Conservation (phyloP, 2,113 vertebrate species). For the Clarias batrachus region DNA sequence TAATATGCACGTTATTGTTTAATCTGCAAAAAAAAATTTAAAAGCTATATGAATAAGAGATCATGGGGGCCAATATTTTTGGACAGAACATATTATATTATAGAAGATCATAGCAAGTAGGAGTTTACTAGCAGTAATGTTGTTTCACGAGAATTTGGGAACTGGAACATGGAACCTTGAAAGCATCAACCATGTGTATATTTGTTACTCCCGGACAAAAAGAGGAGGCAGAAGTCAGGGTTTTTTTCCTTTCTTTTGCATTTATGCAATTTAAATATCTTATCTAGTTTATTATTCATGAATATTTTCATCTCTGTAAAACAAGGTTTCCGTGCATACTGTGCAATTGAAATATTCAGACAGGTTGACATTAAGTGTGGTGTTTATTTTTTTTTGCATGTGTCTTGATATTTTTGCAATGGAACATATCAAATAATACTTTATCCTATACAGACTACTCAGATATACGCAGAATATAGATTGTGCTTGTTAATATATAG, state of each 20-base stretch:
- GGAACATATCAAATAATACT: not conserved
- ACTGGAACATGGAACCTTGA: not conserved
- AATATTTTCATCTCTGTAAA: not conserved
- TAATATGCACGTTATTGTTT: not conserved
- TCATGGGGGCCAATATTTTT: not conserved
- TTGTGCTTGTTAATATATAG: not conserved
- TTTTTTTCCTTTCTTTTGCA: not conserved
- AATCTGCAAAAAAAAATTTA: not conserved
- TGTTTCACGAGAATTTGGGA: not conserved
- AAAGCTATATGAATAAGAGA: not conserved
- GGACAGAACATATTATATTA: not conserved
- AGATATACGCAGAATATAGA: not conserved
- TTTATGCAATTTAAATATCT: not conserved
- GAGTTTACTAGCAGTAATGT: not conserved
- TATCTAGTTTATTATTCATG: not conserved
- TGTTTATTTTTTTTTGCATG: not conserved
- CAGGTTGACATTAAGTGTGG: not conserved
- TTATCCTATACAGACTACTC: not conserved
- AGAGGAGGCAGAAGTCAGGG: too few relatives aligned
- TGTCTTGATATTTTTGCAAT: not conserved
- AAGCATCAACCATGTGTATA: not conserved
- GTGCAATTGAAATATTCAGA: not conserved
- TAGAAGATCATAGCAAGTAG: not conserved
- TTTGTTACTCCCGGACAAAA: too few relatives aligned
- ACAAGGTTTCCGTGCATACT: not conserved